Evolutionary conservation across 2,888 invertebrate species (phyloP), one percentile per base, ranked within the genome.

Genomic region (Xestia ashworthii): DNA sequence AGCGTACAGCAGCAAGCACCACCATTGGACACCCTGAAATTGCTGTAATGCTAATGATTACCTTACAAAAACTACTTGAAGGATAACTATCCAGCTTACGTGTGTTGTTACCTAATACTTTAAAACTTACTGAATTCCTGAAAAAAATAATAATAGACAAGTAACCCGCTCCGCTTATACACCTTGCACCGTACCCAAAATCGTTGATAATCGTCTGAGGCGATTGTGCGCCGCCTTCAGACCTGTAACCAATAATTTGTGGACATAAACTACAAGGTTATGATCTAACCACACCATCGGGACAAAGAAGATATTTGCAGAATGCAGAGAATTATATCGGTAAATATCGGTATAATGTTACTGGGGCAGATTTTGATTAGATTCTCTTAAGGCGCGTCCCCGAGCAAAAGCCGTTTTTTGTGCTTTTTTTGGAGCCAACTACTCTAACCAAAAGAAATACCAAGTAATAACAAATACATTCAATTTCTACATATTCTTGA

Each of bases 211-310:
- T 82, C 80, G 80, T 71, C 50, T 16, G n/a, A 77, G 82, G 84
- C 86, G 90, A 92, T 92, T 90, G 91, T 82, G 72, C 71, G 65
- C 83, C 91, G 91, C 92, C 91, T 87, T 88, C 87, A 68, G 86
- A 80, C 81, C 73, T 87, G 76, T 80, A 90, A 87, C 87, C 91
- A 89, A 92, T 92, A 94, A 95, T 95, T 95, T 95, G 89, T 90
- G 91, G 86, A 92, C 88, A 93, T 95, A 95, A 95, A 95, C 92
- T 89, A 82, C 92, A 94, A 95, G 95, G 94, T 90, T 92, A 89
- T 78, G 87, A 65, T 79, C 62, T 71, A 71, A 74, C 53, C 58
- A 58, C 58, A 75, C 68, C 67, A 87, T 82, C 76, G 67, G 81
- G 71, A 69, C 83, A 89, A 87, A 85, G 89, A 87, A 83, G 81